Percentiles rank a stretch among this genome's conserved stretches.
phyloP scores from a whole-genome alignment of 2,113 vertebrate species.

The Egretta garzetta region DNA sequence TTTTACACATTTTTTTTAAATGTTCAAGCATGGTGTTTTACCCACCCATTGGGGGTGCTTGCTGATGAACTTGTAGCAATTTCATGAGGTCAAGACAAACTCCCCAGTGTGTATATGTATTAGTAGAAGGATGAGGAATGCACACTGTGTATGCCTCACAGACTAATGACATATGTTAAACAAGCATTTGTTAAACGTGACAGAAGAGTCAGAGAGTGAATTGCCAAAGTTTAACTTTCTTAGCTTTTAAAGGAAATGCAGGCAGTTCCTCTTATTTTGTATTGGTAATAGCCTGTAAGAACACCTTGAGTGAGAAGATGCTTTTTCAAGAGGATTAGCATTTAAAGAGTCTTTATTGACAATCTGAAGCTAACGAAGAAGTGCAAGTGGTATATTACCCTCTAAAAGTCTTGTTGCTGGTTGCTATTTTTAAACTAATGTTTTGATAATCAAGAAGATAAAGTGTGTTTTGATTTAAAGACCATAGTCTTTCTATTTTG shows the following conservation, averaged over 20 bases:
- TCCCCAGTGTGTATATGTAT: not conserved
- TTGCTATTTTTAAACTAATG: constrained; percentile 43
- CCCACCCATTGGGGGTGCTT: not conserved
- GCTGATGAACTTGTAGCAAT: not conserved
- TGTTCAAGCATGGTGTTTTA: not conserved
- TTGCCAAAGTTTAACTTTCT: not conserved
- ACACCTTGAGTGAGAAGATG: not conserved
- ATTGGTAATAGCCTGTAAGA: constrained; percentile 18
- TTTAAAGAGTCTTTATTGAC: constrained; percentile 42
- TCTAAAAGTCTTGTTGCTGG: constrained; percentile 15
- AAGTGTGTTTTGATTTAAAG: constrained; percentile 50
- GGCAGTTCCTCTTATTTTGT: not conserved
- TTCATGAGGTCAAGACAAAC: not conserved
- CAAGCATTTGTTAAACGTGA: not conserved
- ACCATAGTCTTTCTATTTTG: constrained; percentile 33
- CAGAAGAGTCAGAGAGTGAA: not conserved
- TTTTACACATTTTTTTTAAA: not conserved
- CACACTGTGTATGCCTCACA: not conserved
- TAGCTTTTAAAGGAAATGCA: not conserved
- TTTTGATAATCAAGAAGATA: constrained; percentile 58
- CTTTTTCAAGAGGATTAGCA: constrained; percentile 17
- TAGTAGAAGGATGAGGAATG: not conserved
- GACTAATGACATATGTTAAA: not conserved
- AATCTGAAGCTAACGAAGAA: not conserved
- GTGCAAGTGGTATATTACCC: not conserved